Evolutionary conservation across 2,888 invertebrate species (phyloP).

Genomic region (Keiferia lycopersicella): DNA sequence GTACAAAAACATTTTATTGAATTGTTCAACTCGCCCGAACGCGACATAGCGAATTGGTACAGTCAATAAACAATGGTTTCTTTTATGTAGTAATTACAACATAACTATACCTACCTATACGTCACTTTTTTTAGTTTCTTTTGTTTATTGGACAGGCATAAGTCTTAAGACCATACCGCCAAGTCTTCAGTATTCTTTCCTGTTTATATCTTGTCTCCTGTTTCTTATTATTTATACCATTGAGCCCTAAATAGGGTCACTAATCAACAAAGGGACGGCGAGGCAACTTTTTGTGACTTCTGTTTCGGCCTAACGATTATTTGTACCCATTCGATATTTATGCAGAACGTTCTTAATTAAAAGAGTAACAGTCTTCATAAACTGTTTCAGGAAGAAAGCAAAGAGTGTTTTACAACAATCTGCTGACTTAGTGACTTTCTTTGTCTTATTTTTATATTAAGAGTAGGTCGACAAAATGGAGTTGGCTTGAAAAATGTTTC

Average conservation of each 20-base stretch:
- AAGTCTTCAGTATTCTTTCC: not conserved
- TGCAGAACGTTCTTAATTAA: slow-evolving; percentile 41
- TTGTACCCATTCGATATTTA: slow-evolving; percentile 42
- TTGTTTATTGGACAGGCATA: too few species aligned
- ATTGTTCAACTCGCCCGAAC: too few species aligned
- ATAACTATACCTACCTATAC: too few species aligned
- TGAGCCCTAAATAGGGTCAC: slow-evolving; percentile 31
- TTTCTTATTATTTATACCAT: not conserved
- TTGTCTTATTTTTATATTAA: slow-evolving; percentile 2
- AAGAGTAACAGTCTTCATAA: slow-evolving; percentile 27
- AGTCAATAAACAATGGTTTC: too few species aligned
- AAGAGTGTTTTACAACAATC: not conserved
- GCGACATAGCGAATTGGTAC: too few species aligned
- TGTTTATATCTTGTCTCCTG: too few species aligned
- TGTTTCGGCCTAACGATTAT: slow-evolving; percentile 43
- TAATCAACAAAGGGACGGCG: slow-evolving; percentile 40
- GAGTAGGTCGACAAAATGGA: too few species aligned
- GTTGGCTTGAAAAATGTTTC: too few species aligned
- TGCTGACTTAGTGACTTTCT: not conserved
- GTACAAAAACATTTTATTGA: too few species aligned
- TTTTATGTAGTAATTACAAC: too few species aligned
- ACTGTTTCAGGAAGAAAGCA: slow-evolving; percentile 13
- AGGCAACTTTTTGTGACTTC: slow-evolving; percentile 32
- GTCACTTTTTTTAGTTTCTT: too few species aligned
- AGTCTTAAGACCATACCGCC: too few species aligned